Evolutionary conservation across 2,797 vertebrate species (phyloP), one percentile per base, ranked within the genome.

Genomic region (Sorex maritimensis): DNA sequence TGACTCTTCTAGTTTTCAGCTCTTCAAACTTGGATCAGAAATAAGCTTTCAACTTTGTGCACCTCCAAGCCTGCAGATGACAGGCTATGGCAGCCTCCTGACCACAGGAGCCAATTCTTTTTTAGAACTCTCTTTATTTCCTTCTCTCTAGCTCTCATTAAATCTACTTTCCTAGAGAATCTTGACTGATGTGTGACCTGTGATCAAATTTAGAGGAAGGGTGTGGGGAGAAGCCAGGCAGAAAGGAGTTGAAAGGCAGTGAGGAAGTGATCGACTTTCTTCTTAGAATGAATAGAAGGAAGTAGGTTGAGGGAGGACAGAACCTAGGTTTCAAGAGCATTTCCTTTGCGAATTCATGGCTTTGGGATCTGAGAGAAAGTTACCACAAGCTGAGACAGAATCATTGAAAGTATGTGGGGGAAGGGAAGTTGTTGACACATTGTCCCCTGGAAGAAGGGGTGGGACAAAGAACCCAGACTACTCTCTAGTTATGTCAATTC

Each of bases 181-280:
- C 24, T 82, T 88, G 52, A 30, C 4, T 71, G 44, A 63, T 44
- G 19, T 13, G 7, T 65, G 55, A 63, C 23, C 61, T 73, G 41
- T 44, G 41, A 38, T 68, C n/a, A 21, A 21, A 38, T 79, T 92
- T 13, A 86, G 68, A 63, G 63, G 23, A 30, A 3, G 74, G 30
- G 28, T 34, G 5, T 67, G 65, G 24, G 5, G 13, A 87, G 82
- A 81, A 93, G 26, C 4, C 41, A 86, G 21, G 17, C 58, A 84
- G 83, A 34, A 86, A 73, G 24, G 52, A 71, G 26, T 69, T 78
- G 10, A 58, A 9, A 24, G 55, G 46, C 78, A 15, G 24, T 49
- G 86, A 84, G n/a, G 77, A 28, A 80, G 12, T 30, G 28, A 67
- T 88, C 55, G 26, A 34, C 11, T 26, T 68, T 81, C 61, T 93